Evolutionary conservation across 2,888 invertebrate genomes (phyloP).

Genomic region (Leucozona laternaria): DNA sequence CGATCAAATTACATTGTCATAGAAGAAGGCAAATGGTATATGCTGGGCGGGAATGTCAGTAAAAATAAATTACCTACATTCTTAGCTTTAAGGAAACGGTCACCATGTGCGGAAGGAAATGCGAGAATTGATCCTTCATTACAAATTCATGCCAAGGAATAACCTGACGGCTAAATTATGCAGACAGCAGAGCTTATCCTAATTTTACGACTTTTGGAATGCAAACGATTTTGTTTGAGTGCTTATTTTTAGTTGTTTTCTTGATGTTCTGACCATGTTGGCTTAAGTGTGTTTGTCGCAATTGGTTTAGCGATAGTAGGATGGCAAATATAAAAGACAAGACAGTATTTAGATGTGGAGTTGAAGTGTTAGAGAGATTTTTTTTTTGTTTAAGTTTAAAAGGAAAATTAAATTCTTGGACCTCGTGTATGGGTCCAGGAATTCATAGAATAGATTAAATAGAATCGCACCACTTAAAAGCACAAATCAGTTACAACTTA

Average conservation of each 20-base stretch:
- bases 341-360: not conserved
- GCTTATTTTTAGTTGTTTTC: constrained; percentile 50
- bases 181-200: constrained; percentile 68
- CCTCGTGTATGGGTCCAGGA: no score
- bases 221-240: constrained; percentile 68
- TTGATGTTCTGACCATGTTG: constrained; percentile 9
- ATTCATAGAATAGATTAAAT: no score
- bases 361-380: not conserved
- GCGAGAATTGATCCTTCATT: constrained; percentile 65
- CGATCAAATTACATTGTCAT: constrained; percentile 63
- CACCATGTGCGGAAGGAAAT: constrained; percentile 60
- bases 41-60: constrained; percentile 16
- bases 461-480: no score
- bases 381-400: not conserved
- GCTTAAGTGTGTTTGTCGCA: constrained; percentile 27
- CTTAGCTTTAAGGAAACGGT: constrained; percentile 40
- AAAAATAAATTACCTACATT: constrained; percentile 48
- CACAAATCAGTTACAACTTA: no score
- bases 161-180: constrained; percentile 45
- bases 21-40: constrained; percentile 33
- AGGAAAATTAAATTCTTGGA: not conserved
- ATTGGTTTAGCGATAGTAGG: constrained; percentile 1
- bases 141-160: constrained; percentile 65
- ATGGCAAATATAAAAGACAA: not conserved
- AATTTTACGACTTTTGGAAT: constrained; percentile 68